Percentiles rank a stretch among this genome's conserved stretches.
Evolutionary conservation across 30 jellyfish, hydroid and myxozoan genomes (phyloP).

Genomic region (Turritopsis rubra): DNA sequence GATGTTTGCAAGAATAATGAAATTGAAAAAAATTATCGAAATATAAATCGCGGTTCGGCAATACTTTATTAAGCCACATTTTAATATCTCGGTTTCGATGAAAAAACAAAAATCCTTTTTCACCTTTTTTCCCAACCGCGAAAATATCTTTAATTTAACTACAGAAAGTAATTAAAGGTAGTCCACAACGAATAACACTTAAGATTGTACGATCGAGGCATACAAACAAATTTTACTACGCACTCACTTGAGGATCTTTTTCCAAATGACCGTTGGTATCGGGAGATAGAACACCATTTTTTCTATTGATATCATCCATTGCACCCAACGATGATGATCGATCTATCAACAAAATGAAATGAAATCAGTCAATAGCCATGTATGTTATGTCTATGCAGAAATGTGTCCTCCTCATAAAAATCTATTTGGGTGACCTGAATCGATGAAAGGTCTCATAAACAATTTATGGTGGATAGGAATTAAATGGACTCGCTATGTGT

Average conservation of each 20-base stretch:
- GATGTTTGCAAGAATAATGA: background rate
- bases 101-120: too few relatives aligned
- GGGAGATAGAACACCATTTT: background rate
- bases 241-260: background rate
- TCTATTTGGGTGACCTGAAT: background rate
- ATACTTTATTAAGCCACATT: background rate
- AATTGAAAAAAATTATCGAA: background rate
- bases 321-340: slow-evolving; percentile 8
- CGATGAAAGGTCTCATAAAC: too few relatives aligned
- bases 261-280: background rate
- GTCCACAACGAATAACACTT: too few relatives aligned
- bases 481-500: too few relatives aligned
- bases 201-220: too few relatives aligned
- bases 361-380: too few relatives aligned
- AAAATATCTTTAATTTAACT: background rate
- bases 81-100: too few relatives aligned
- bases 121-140: background rate
- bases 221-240: background rate
- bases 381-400: background rate
- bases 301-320: background rate
- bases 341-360: background rate
- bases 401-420: background rate
- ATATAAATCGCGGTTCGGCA: background rate
- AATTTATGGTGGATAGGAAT: too few relatives aligned
- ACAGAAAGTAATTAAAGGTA: too few relatives aligned